phyloP scores from a whole-genome alignment of 2,888 invertebrate genomes.

The Catocala sponsa region DNA sequence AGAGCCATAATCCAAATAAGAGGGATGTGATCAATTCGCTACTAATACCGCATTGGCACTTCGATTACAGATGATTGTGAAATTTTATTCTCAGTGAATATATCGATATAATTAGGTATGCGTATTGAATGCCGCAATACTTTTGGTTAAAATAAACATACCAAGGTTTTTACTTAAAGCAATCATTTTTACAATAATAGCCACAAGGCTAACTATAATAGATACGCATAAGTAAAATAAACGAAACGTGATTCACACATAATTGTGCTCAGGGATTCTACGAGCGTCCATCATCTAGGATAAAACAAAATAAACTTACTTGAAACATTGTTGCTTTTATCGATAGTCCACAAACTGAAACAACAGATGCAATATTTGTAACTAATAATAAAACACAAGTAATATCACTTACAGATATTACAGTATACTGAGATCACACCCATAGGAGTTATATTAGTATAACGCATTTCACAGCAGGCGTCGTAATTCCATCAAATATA shows the following conservation, averaged over 20 bases:
- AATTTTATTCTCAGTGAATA: too few relatives aligned
- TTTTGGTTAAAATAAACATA: too few relatives aligned
- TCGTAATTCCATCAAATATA: slow-evolving; percentile 69
- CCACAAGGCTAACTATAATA: not conserved
- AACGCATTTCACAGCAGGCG: slow-evolving; percentile 71
- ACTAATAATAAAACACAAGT: slow-evolving; percentile 44
- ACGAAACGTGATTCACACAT: slow-evolving; percentile 4
- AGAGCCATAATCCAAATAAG: too few relatives aligned
- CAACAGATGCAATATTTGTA: slow-evolving; percentile 31
- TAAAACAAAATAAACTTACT: slow-evolving; percentile 16
- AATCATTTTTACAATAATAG: not conserved
- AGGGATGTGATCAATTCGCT: too few relatives aligned
- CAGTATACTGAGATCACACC: slow-evolving; percentile 68
- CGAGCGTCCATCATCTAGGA: not conserved
- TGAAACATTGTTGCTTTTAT: slow-evolving; percentile 16
- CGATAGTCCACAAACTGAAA: slow-evolving; percentile 33
- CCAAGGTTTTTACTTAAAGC: too few relatives aligned
- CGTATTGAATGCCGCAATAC: too few relatives aligned
- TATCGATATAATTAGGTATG: too few relatives aligned
- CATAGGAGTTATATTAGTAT: slow-evolving; percentile 68
- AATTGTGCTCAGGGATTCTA: slow-evolving; percentile 5
- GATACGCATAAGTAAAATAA: slow-evolving; percentile 2
- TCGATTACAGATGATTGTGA: too few relatives aligned
- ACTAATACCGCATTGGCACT: too few relatives aligned
- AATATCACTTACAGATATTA: slow-evolving; percentile 55